Conservation (phyloP, 2,888 invertebrate genomes). For the Apamea crenata region DNA sequence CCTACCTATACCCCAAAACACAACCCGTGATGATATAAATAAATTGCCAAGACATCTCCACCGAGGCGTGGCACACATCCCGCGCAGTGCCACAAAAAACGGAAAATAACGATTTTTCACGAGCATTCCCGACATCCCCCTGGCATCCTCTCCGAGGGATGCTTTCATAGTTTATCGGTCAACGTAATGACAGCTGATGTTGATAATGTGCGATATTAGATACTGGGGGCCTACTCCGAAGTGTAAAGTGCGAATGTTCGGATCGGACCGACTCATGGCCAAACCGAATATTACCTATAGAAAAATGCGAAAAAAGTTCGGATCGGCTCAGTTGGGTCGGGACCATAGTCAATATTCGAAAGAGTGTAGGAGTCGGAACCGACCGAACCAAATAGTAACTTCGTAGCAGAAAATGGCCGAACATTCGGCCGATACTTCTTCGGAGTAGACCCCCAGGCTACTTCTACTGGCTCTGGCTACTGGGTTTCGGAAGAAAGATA, state of each 20-base stretch:
- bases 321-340: no score
- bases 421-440: no score
- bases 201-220: slow-evolving; percentile 29
- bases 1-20: slow-evolving; percentile 26
- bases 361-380: no score
- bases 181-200: slow-evolving; percentile 40
- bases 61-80: slow-evolving; percentile 67
- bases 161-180: slow-evolving; percentile 54
- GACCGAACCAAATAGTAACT: no score
- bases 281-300: no score
- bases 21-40: slow-evolving; percentile 65
- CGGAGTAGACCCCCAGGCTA: no score
- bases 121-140: slow-evolving; percentile 64
- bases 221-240: no score
- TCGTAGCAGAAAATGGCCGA: no score
- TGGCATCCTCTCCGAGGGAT: slow-evolving; percentile 49
- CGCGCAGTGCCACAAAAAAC: slow-evolving; percentile 61
- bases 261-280: no score
- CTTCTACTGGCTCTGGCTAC: neutral
- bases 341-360: no score
- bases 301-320: no score
- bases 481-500: neutral
- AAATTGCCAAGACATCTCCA: slow-evolving; percentile 68
- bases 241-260: no score
- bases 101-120: slow-evolving; percentile 75